Base-by-base conservation (phyloP, 2,888 invertebrate species). In the Dendrolimus pini region DNA sequence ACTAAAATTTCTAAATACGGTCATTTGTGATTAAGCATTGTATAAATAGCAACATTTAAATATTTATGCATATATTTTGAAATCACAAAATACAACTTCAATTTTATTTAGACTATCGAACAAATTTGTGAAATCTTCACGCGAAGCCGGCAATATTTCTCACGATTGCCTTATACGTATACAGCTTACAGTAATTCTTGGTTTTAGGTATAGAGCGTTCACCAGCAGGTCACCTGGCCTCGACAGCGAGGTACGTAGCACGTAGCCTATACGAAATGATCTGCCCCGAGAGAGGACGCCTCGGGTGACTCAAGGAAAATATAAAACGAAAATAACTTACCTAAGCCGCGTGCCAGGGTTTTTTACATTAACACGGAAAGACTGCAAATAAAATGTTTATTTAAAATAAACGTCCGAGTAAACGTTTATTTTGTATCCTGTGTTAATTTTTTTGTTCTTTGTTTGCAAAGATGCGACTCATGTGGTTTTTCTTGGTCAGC, bases 251-350 rank as follows among this genome's bases (percentile, higher is more conserved):
- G 77, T 74, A 75, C 80, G 74, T 73, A 77, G 79, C 85, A 86
- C 85, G 85, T 83, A 83, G 75, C 71, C 69, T 75, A 73, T 75
- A 82, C 83, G 76, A 83, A 86, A 85, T 87, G 83, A 85, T 85
- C 81, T 80, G 74, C 68, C 82, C 78, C 80, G 66, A 70, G 82
- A 80, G 82, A 80, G 76, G 68, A 69, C 75, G 76, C 80, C 78
- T 67, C 75, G 66, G 72, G 78, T 74, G 75, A 71, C 77, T 76
- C 71, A 65, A 77, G 77, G 78, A 79, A 84, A 84, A 85, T 80
- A 82, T 82, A 84, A 85, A 85, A 85, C 75, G 81, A 83, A 82
- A 84, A 85, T 82, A 86, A 82, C 75, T 82, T 81, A 80, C 77
- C 80, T 80, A 77, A 82, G 77, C 81, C 78, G 72, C 67, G 71